Conservation (phyloP, 2,113 vertebrate species). For the Barnardius zonarius region DNA sequence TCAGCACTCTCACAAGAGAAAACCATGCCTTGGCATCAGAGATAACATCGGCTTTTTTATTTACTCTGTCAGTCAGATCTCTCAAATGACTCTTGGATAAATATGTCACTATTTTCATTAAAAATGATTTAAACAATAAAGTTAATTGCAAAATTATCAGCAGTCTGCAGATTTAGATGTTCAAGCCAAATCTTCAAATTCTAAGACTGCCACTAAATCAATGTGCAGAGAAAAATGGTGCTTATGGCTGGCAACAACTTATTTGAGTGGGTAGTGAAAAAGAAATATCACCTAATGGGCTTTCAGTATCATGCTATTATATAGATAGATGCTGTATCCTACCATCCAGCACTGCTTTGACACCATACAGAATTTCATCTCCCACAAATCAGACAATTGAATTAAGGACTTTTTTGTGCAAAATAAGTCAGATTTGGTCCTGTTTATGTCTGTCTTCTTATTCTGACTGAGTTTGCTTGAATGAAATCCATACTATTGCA, state of each 20-base stretch:
- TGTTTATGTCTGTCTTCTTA: not conserved
- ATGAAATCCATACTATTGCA: not conserved
- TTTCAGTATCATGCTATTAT: not conserved
- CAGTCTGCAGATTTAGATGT: not conserved
- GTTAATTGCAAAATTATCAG: constrained; percentile 17
- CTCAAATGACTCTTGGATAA: constrained; percentile 4
- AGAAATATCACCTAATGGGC: not conserved
- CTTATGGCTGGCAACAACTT: not conserved
- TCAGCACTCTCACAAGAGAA: not conserved
- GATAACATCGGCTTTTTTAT: not conserved
- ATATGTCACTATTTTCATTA: constrained; percentile 25
- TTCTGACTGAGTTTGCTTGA: not conserved
- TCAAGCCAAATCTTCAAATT: not conserved
- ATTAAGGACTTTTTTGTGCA: not conserved
- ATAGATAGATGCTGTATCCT: not conserved
- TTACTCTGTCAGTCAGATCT: not conserved
- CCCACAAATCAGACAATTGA: not conserved
- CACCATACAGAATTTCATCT: not conserved
- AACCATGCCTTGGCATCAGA: constrained; percentile 3
- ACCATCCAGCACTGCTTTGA: not conserved
- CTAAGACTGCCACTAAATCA: not conserved
- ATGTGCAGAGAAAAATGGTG: not conserved
- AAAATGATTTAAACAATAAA: constrained; percentile 34
- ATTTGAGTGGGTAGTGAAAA: not conserved
- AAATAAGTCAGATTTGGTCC: not conserved